Evolutionary conservation across 2,113 vertebrate genomes (phyloP).

Genomic region (Mungos mungo): DNA sequence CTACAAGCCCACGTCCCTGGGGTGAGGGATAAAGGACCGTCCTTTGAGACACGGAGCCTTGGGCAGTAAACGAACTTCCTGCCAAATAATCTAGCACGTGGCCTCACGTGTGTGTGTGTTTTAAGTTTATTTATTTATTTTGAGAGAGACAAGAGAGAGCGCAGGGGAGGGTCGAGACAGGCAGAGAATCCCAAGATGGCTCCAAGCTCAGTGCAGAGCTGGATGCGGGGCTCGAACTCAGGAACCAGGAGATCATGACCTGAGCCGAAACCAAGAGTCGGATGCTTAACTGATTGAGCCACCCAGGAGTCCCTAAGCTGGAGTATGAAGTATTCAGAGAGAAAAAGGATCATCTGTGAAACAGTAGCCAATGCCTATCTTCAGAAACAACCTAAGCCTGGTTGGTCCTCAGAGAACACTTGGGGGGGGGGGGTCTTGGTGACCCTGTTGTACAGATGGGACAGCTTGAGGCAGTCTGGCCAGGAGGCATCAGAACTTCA

Average conservation of each 20-base stretch:
- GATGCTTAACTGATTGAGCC: too few species aligned
- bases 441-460: neutral
- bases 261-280: too few species aligned
- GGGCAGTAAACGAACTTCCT: neutral
- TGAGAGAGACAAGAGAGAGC: too few species aligned
- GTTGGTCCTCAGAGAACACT: neutral
- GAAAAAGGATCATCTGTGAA: neutral
- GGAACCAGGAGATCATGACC: too few species aligned
- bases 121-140: too few species aligned
- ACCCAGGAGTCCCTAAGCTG: neutral
- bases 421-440: neutral
- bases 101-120: neutral
- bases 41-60: accelerated
- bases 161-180: too few species aligned
- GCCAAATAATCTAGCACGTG: neutral
- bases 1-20: neutral
- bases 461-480: neutral
- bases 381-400: neutral
- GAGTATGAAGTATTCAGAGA: neutral
- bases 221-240: too few species aligned
- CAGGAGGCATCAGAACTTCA: neutral
- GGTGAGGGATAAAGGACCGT: neutral
- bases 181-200: too few species aligned
- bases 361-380: neutral
- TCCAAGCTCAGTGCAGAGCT: too few species aligned